A percentile compares a stretch with the other conserved stretches of the same genome.
Conservation (phyloP, 2,888 invertebrate species). For the Polyommatus icarus region DNA sequence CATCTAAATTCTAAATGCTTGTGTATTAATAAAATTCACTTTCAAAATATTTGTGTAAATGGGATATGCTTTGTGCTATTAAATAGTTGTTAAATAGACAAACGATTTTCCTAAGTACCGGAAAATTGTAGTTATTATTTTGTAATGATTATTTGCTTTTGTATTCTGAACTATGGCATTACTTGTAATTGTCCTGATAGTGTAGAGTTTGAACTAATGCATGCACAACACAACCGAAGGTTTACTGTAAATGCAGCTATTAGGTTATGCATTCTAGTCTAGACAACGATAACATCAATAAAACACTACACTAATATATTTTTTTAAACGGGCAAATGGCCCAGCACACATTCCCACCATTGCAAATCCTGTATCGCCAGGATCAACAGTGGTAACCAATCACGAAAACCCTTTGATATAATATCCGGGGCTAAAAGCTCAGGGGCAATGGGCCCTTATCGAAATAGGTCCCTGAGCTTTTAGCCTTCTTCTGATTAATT, state of each 20-base stretch:
- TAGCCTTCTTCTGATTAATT: too few relatives aligned
- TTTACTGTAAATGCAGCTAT: conserved; percentile 39
- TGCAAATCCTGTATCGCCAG: too few relatives aligned
- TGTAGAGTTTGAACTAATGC: conserved; percentile 3
- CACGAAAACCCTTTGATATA: too few relatives aligned
- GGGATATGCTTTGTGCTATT: background rate
- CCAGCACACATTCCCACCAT: too few relatives aligned
- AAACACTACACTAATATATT: background rate
- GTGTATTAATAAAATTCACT: background rate
- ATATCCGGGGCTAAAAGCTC: too few relatives aligned
- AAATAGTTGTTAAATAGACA: conserved; percentile 12
- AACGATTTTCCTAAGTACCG: conserved; percentile 25
- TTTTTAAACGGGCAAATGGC: too few relatives aligned
- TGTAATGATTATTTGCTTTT: conserved; percentile 16
- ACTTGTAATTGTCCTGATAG: conserved; percentile 25
- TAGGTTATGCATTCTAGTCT: background rate
- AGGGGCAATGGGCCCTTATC: too few relatives aligned
- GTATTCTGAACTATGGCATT: conserved; percentile 23
- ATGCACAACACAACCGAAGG: conserved; percentile 50
- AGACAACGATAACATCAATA: background rate
- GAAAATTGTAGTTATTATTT: conserved; percentile 27
- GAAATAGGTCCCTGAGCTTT: too few relatives aligned
- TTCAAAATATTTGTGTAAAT: background rate
- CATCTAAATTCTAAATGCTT: too few relatives aligned
- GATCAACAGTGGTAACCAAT: too few relatives aligned